Base-by-base conservation (phyloP, 1,140 invertebrate genomes). In the Thaumetopoea pityocampa region DNA sequence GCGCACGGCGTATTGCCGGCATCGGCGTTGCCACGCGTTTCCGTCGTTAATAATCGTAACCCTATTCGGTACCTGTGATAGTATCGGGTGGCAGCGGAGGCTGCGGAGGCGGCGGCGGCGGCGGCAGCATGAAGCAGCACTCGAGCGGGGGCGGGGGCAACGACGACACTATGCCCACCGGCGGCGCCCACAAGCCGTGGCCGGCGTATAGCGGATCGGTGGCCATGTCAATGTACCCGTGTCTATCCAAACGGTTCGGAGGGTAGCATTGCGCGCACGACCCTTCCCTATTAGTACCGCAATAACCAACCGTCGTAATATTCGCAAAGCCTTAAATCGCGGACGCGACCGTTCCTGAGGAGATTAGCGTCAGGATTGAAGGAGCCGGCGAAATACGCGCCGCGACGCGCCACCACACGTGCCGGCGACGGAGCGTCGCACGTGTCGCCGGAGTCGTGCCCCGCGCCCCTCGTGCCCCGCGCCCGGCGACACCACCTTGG, bases 201-300 rank as follows among this genome's bases (percentile, higher is more conserved):
- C n/a, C n/a, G n/a, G n/a, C n/a, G n/a, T n/a, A n/a, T n/a, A n/a
- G n/a, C n/a, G n/a, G n/a, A 28, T 71, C 55, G 19, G 66, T 70
- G 8, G 60, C 76, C 76, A 80, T 80, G 29, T 80, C 76, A 45
- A 80, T 80, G 20, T 80, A 80, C 2, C 76, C 76, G 53, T 76
- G 67, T 0, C 67, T 59, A 46, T 80, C 76, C 3, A 77, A 55
- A 18, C 71, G 67, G 17, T 34, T 55, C 17, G 61, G 33, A 19
- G 67, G 66, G 69, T 67, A 67, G 51, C 62, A 58, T 43, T 43
- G 50, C 45, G 41, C 26, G 27, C 49, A 57, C 43, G 50, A 53
- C 43, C 51, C 47, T 36, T 38, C 38, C 19, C 36, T 37, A 0
- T 64, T 37, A 27, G 19, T 24, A 12, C 40, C 47, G 4, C 44